A percentile compares a stretch with the other conserved stretches of the same genome.
These are phyloP conservation scores for Melanotaenia boesemani DNA, from an alignment of 2,797 vertebrate genomes.

Conservation along the genomic window DNA sequence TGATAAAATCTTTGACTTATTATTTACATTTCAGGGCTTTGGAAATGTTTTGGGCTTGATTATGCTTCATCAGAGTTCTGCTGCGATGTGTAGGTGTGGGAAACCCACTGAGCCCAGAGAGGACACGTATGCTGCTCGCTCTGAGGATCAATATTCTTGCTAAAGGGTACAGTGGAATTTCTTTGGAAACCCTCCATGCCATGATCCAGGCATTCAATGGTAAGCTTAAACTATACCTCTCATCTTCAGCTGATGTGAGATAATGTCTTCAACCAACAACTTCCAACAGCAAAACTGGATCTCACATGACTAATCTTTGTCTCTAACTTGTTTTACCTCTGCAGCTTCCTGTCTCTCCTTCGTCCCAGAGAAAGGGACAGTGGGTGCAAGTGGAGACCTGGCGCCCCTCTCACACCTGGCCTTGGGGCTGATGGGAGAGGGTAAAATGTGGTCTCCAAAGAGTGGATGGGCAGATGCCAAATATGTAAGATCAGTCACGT, in stretches of 20 bases:
- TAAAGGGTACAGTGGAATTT: slow-evolving; percentile 97
- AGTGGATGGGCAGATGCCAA: slow-evolving; percentile 99
- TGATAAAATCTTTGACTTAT: slow-evolving; percentile 63
- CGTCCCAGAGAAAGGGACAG: slow-evolving; percentile 97
- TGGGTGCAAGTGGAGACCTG: slow-evolving; percentile 97
- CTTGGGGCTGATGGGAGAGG: slow-evolving; percentile 97
- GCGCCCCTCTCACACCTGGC: slow-evolving; percentile 97
- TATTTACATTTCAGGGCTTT: background rate
- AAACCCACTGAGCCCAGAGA: slow-evolving; percentile 93
- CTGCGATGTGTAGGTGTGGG: slow-evolving; percentile 88
- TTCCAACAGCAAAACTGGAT: background rate
- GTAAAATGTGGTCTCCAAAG: slow-evolving; percentile 99
- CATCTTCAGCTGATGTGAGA: slow-evolving; percentile 8
- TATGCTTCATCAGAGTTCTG: slow-evolving; percentile 3
- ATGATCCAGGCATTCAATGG: slow-evolving; percentile 95
- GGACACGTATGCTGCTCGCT: slow-evolving; percentile 95
- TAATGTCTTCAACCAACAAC: slow-evolving; percentile 11
- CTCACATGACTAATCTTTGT: background rate
- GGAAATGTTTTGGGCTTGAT: background rate
- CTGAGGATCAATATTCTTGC: slow-evolving; percentile 97
- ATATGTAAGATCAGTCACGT: slow-evolving; percentile 88
- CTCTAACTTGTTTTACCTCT: slow-evolving; percentile 13
- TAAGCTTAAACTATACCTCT: slow-evolving; percentile 64
- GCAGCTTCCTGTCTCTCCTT: slow-evolving; percentile 96
- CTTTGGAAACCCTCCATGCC: slow-evolving; percentile 91